Evolutionary conservation across 2,888 invertebrate genomes (phyloP).

Genomic region (Nomada fabriciana): DNA sequence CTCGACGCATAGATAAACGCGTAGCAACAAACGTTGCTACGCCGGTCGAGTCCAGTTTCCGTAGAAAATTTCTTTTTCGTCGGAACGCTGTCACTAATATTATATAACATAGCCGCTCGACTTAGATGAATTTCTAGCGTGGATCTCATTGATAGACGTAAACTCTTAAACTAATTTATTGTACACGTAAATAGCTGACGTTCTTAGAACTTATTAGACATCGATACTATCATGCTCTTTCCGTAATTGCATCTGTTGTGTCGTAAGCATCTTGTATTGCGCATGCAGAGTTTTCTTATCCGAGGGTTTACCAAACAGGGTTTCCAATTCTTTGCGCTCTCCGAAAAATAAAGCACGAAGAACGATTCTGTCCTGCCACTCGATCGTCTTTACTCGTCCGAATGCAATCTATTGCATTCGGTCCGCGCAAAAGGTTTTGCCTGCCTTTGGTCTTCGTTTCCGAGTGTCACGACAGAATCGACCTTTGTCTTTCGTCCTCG

Average conservation of each 20-base stretch:
- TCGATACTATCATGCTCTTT: slow-evolving; percentile 64
- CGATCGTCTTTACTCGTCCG: slow-evolving; percentile 13
- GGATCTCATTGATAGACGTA: slow-evolving; percentile 82
- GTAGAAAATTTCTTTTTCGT: slow-evolving; percentile 61
- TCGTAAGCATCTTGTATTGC: slow-evolving; percentile 78
- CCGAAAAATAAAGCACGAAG: slow-evolving; percentile 62
- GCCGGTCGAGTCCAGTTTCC: slow-evolving; percentile 52
- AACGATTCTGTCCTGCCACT: slow-evolving; percentile 66
- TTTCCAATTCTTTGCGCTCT: slow-evolving; percentile 71
- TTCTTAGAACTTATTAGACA: slow-evolving; percentile 57
- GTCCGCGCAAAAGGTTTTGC: neutral
- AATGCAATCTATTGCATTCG: no score
- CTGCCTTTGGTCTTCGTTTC: neutral
- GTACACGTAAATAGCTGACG: slow-evolving; percentile 62
- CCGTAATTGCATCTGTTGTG: slow-evolving; percentile 78
- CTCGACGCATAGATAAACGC: slow-evolving; percentile 55
- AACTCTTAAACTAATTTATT: slow-evolving; percentile 59
- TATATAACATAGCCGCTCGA: slow-evolving; percentile 59
- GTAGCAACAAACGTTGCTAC: slow-evolving; percentile 30
- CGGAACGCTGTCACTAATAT: slow-evolving; percentile 67
- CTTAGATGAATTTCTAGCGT: slow-evolving; percentile 67
- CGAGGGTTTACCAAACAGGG: slow-evolving; percentile 69
- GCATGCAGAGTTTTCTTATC: slow-evolving; percentile 77
- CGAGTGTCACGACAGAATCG: slow-evolving; percentile 65
- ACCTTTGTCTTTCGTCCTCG: slow-evolving; percentile 61